Evolutionary conservation across 2,888 invertebrate species (phyloP).

Genomic region (Dryococelus australis): DNA sequence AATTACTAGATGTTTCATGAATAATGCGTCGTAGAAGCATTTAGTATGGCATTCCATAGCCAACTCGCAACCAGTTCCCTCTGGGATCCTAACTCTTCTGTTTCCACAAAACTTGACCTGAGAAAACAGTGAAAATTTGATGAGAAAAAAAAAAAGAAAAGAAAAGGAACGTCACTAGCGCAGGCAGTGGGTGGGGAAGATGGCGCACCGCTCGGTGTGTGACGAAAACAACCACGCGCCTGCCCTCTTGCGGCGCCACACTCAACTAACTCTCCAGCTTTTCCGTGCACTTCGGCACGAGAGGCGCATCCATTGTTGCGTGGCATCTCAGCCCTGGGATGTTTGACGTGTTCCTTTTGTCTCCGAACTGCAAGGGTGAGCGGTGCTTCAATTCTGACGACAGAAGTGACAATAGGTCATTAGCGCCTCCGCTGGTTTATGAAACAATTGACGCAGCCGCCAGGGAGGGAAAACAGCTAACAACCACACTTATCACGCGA

Average conservation of each 20-base stretch:
- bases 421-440: neutral
- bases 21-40: no score
- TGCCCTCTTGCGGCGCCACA: conserved; percentile 37
- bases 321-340: neutral
- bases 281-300: neutral
- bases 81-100: neutral
- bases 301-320: neutral
- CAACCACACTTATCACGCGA: neutral
- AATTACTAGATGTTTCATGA: no score
- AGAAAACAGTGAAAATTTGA: conserved; percentile 17
- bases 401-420: neutral
- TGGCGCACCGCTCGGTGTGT: conserved; percentile 11
- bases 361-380: neutral
- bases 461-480: neutral
- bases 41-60: no score
- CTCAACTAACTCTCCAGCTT: conserved; percentile 29
- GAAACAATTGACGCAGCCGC: neutral
- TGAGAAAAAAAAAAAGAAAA: neutral
- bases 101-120: conserved; percentile 25
- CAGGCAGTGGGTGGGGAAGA: neutral
- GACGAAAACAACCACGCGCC: conserved; percentile 20
- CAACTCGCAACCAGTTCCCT: neutral
- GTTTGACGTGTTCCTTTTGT: neutral
- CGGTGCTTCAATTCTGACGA: neutral
- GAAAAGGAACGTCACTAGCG: neutral